Base-by-base conservation (phyloP, 2,797 vertebrate genomes). In the Sebastes itinus region DNA sequence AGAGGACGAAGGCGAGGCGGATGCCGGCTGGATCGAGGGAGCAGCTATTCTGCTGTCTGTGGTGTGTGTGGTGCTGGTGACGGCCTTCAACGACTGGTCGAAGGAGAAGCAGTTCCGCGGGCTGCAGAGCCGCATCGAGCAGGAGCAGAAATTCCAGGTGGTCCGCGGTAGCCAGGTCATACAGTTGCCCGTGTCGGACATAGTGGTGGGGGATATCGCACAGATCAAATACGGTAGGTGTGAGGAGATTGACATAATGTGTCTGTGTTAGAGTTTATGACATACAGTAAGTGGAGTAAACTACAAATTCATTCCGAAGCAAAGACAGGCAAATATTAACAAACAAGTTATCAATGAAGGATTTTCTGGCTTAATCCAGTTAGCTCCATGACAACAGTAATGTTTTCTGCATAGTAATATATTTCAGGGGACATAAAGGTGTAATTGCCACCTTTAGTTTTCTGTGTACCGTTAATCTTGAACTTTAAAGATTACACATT, bases 1-100 rank as follows among this genome's bases (percentile, higher is more conserved):
- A 3, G 94, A 93, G 67, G 92, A 90, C 12, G 98, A 99, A 76
- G 97, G 97, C 0, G 98, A 99, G 89, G 92, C 97, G 0, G 97
- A 99, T 86, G 97, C 98, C 0, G 98, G 98, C 72, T 99, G 98
- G 98, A 99, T 99, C 4, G 98, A 99, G 92, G 98, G 98, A 1
- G 98, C 97, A 1, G 98, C 98, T 89, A 99, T 99, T 87, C 95
- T 99, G 0, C 95, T 99, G 54, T 99, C 98, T 0, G 98, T 99
- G 90, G 97, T 98, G 86, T 99, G 98, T 11, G 98, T 99, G 38
- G 98, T 99, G 49, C 94, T 99, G 46, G 98, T 99, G 92, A 99
- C 98, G 1, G 98, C 98, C 89, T 99, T 99, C 94, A 99, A 99
- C 27, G 98, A 99, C 92, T 99, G 98, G 98, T 99, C 98, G 90